These are phyloP conservation scores for Xenentodon cancila DNA, from an alignment of 2,797 vertebrate genomes.

Conservation along the genomic window DNA sequence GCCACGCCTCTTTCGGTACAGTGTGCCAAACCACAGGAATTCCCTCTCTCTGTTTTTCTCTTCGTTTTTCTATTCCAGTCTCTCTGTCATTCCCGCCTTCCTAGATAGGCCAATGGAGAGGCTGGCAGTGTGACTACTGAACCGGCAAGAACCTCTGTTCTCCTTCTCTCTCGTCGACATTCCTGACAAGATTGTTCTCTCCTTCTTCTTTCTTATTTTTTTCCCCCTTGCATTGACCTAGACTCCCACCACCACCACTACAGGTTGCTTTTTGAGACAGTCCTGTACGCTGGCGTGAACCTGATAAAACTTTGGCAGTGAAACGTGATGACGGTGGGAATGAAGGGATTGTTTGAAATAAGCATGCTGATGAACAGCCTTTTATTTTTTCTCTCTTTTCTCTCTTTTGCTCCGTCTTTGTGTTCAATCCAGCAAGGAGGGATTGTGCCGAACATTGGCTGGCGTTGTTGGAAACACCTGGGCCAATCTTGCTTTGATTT, in stretches of 20 bases:
- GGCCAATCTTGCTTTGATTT: constrained; percentile 81
- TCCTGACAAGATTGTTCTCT: constrained; percentile 51
- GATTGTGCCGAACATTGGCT: constrained; percentile 63
- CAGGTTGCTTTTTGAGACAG: constrained; percentile 44
- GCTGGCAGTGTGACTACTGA: constrained; percentile 56
- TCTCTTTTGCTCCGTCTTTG: constrained; percentile 14
- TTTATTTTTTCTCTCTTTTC: constrained; percentile 1
- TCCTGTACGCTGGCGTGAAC: constrained; percentile 37
- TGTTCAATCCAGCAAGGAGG: constrained; percentile 52
- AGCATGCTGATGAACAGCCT: constrained; percentile 55
- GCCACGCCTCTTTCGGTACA: constrained; percentile 75
- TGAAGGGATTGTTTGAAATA: constrained; percentile 52
- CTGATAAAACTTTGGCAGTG: constrained; percentile 54
- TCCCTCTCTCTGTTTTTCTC: constrained; percentile 74
- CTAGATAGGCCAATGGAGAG: constrained; percentile 66
- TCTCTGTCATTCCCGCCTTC: constrained; percentile 79
- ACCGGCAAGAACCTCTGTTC: constrained; percentile 57
- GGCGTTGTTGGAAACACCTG: constrained; percentile 77
- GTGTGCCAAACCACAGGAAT: constrained; percentile 85
- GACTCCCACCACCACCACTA: neutral
- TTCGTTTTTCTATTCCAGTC: constrained; percentile 76
- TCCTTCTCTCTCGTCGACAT: constrained; percentile 57
- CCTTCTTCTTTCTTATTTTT: constrained; percentile 7
- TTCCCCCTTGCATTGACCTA: constrained; percentile 25
- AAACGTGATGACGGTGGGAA: constrained; percentile 59